Evolutionary conservation across 2,888 invertebrate genomes (phyloP).

Genomic region (Phragmatobia fuliginosa): DNA sequence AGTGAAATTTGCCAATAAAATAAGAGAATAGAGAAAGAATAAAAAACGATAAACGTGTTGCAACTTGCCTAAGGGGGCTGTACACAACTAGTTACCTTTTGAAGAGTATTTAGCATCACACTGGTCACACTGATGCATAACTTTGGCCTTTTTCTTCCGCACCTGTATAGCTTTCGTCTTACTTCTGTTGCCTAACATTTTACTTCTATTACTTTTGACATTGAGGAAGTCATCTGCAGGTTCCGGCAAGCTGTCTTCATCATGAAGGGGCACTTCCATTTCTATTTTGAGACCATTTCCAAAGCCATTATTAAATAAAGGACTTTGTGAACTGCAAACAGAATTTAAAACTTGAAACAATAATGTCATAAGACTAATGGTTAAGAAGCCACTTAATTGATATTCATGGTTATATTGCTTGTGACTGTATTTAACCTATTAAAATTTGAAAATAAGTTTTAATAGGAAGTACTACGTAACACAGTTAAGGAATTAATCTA

Average conservation of each 20-base stretch:
- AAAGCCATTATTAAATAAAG: constrained; percentile 61
- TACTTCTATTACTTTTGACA: constrained; percentile 49
- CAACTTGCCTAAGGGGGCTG: no score
- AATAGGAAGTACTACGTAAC: no score
- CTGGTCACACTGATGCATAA: constrained; percentile 74
- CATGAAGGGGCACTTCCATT: constrained; percentile 59
- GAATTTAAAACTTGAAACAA: background rate
- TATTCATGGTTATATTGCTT: background rate
- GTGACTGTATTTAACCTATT: background rate
- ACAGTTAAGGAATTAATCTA: no score
- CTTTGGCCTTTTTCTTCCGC: constrained; percentile 57
- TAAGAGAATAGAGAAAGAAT: no score
- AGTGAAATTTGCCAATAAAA: no score
- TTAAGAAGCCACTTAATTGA: background rate
- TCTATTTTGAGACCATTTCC: constrained; percentile 58
- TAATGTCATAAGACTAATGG: background rate
- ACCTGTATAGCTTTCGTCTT: constrained; percentile 50
- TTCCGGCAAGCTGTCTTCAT: constrained; percentile 53
- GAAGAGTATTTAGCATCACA: constrained; percentile 77
- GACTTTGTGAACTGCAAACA: constrained; percentile 64
- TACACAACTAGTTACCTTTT: constrained; percentile 54
- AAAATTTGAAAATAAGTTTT: no score
- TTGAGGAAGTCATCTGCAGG: constrained; percentile 55
- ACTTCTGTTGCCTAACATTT: constrained; percentile 34
- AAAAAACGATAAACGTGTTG: no score